These are phyloP conservation scores for Thaleichthys pacificus DNA, from an alignment of 2,797 vertebrate genomes.

Conservation along the genomic window DNA sequence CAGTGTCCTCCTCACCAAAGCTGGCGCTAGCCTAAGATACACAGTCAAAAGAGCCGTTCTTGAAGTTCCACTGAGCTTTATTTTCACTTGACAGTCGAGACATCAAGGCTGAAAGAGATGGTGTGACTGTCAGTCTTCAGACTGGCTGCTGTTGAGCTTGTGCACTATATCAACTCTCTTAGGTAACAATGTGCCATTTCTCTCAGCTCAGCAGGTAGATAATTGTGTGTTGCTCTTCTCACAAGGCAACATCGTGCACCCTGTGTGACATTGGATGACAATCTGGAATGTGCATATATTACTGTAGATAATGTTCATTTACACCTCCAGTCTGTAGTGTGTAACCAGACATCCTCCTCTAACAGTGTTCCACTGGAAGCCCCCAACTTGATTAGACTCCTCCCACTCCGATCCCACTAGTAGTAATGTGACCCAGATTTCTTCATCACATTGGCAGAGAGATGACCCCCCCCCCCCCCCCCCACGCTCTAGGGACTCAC, in stretches of 20 bases:
- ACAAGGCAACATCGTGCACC: background rate
- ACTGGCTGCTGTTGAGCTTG: conserved; percentile 13
- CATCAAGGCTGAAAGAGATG: conserved; percentile 2
- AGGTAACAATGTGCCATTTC: too few species aligned
- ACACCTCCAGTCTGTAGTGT: background rate
- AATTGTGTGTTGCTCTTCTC: background rate
- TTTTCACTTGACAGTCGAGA: conserved; percentile 24
- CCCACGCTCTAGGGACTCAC: too few species aligned
- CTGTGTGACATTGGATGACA: too few species aligned
- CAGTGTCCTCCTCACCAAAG: too few species aligned
- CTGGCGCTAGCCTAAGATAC: too few species aligned
- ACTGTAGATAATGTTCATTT: background rate
- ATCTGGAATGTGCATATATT: background rate
- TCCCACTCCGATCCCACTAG: background rate
- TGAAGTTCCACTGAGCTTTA: background rate
- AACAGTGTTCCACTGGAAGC: background rate
- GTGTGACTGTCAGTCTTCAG: conserved; percentile 30
- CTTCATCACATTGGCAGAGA: conserved; percentile 19
- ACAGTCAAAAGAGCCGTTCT: background rate
- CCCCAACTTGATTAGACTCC: background rate
- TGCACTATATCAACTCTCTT: background rate
- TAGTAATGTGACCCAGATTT: conserved; percentile 28
- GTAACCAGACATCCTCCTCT: background rate
- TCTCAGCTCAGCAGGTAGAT: background rate
- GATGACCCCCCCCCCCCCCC: background rate